A percentile compares a stretch with the other conserved stretches of the same genome.
phyloP scores from a whole-genome alignment of 2,888 invertebrate species.

The Ornithoptera priamus region DNA sequence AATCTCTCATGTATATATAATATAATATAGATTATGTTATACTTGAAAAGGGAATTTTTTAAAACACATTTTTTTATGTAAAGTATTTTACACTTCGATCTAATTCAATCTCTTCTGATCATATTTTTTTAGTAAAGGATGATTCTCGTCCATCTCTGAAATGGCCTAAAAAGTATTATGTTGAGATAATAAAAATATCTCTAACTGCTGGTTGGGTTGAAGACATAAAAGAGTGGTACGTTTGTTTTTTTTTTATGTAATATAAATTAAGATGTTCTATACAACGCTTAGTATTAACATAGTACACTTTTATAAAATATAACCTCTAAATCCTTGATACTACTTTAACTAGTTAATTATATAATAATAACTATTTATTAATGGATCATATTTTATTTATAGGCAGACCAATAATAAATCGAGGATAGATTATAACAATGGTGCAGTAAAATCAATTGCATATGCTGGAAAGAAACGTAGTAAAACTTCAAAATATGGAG shows the following conservation, averaged over 20 bases:
- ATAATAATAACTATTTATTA: background rate
- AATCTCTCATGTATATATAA: too few relatives aligned
- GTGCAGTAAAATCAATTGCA: conserved; percentile 46
- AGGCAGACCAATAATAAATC: conserved; percentile 48
- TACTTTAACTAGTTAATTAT: too few relatives aligned
- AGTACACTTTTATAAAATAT: too few relatives aligned
- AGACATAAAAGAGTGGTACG: conserved; percentile 52
- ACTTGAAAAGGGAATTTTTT: too few relatives aligned
- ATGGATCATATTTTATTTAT: conserved; percentile 16
- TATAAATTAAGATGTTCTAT: background rate
- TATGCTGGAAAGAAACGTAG: conserved; percentile 21
- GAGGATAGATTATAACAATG: conserved; percentile 53
- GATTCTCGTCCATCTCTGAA: conserved; percentile 33
- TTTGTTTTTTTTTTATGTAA: background rate
- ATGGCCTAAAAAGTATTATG: conserved; percentile 49
- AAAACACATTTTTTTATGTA: too few relatives aligned
- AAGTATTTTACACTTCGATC: background rate
- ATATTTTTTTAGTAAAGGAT: conserved; percentile 22
- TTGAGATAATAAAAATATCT: conserved; percentile 47
- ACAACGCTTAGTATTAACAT: too few relatives aligned
- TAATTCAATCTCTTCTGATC: background rate
- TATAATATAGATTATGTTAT: too few relatives aligned
- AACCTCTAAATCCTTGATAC: background rate
- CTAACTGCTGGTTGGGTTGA: conserved; percentile 52
- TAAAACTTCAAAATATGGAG: conserved; percentile 31